phyloP scores from a whole-genome alignment of 2,113 vertebrate genomes.

The Onychorhynchus coronatus region DNA sequence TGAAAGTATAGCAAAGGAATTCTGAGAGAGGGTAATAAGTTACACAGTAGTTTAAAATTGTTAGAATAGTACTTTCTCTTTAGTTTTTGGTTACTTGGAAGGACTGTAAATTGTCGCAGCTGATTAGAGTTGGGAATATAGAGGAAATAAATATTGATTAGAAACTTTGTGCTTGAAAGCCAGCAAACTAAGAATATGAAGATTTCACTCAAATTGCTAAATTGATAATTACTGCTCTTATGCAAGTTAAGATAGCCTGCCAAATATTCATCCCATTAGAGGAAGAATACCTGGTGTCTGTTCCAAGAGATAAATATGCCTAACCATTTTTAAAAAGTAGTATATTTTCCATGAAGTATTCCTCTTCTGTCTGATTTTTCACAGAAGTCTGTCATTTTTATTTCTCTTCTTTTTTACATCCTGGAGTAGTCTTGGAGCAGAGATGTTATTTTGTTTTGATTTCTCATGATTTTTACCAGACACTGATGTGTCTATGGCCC shows the following conservation, averaged over 20 bases:
- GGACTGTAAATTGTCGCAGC: neutral
- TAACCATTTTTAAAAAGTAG: neutral
- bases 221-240: neutral
- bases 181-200: neutral
- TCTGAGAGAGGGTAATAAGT: neutral
- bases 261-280: neutral
- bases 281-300: neutral
- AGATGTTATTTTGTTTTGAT: neutral
- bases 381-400: neutral
- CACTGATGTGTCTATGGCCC: neutral
- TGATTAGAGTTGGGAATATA: neutral
- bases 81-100: neutral
- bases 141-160: neutral
- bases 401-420: neutral
- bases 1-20: neutral
- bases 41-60: neutral
- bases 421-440: neutral
- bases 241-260: neutral
- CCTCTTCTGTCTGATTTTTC: neutral
- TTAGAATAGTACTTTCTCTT: neutral
- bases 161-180: neutral
- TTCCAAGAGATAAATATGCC: neutral
- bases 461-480: neutral
- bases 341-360: neutral
- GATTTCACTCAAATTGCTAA: neutral